These are phyloP conservation scores for Sphaerolaimus hirsutus DNA, from an alignment of 2,888 invertebrate species.

Conservation along the genomic window DNA sequence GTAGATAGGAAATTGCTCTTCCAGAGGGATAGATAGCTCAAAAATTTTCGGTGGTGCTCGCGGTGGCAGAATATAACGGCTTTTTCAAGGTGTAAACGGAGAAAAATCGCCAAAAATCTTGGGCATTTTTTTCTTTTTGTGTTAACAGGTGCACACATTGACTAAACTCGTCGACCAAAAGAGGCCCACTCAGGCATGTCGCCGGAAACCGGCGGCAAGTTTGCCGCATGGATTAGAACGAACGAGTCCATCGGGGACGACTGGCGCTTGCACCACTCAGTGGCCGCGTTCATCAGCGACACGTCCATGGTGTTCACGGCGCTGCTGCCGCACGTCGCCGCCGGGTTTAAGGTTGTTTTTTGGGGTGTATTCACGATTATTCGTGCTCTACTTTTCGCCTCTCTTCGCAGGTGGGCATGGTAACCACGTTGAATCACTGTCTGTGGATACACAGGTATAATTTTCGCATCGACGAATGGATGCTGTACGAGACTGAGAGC, in stretches of 20 bases:
- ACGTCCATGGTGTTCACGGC: slow-evolving; percentile 21
- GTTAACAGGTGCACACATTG: too few species aligned
- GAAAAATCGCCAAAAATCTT: too few species aligned
- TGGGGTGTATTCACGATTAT: too few species aligned
- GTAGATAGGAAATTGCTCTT: too few species aligned
- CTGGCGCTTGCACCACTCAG: slow-evolving; percentile 26
- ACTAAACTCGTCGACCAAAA: too few species aligned
- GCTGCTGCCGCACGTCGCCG: slow-evolving; percentile 15
- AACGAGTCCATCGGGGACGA: slow-evolving; percentile 16
- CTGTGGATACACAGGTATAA: slow-evolving; percentile 29
- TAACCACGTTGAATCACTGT: slow-evolving; percentile 28
- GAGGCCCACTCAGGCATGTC: too few species aligned
- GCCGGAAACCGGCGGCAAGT: too few species aligned
- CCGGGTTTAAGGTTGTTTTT: slow-evolving; percentile 11
- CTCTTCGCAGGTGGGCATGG: slow-evolving; percentile 15
- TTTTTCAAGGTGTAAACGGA: too few species aligned
- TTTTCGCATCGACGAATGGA: slow-evolving; percentile 29
- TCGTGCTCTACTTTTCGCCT: slow-evolving; percentile 6
- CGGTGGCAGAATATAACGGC: too few species aligned
- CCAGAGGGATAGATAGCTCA: too few species aligned
- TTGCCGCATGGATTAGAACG: slow-evolving; percentile 15
- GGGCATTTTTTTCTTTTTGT: too few species aligned
- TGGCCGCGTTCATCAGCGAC: slow-evolving; percentile 29
- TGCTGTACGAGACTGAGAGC: slow-evolving; percentile 28
- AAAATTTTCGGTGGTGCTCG: too few species aligned